Base-by-base conservation (phyloP, 2,113 vertebrate species). In the Cephalopholis sonnerati region DNA sequence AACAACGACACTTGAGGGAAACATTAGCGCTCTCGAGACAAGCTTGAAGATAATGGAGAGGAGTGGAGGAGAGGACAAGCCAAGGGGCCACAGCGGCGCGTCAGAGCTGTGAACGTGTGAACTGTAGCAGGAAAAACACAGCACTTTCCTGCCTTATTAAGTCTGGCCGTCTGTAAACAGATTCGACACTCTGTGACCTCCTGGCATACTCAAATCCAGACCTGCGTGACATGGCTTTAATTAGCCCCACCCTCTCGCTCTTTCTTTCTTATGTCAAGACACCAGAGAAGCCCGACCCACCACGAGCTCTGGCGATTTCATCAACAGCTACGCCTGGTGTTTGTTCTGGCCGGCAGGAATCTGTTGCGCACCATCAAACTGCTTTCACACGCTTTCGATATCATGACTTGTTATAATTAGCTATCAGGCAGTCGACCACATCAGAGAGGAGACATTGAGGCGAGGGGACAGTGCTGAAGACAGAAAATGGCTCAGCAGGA, bases 131-230 rank as follows among this genome's bases (percentile, higher is more conserved):
- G 36, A 76, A 53, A 76, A 78, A 8, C 75, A 27, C 50, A 16
- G 27, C 61, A 78, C 55, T 73, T 67, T 85, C 51, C 70, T 24
- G 69, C 74, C 53, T 90, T 94, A 92, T 86, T 93, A 87, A 93
- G 87, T 86, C 65, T 51, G 50, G 50, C 77, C 41, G 61, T 92
- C 87, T 79, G 86, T 86, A 93, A 91, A 89, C 91, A 87, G 44
- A 78, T 73, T 81, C 64, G 81, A 88, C 88, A 90, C 86, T 77
- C 18, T 8, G 63, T 87, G 90, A 94, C 91, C 93, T 87, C 70
- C 83, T 90, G 92, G 89, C 90, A 92, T 93, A 87, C 80, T 90
- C 89, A 88, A 83, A 78, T 78, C 63, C 86, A 73, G 29, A 36
- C 36, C 82, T 81, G 79, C 36, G 46, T 80, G 87, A 74, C 85